A percentile compares a stretch with the other conserved stretches of the same genome.
phyloP scores from a whole-genome alignment of 2,888 invertebrate species.

The Lycaena phlaeas region DNA sequence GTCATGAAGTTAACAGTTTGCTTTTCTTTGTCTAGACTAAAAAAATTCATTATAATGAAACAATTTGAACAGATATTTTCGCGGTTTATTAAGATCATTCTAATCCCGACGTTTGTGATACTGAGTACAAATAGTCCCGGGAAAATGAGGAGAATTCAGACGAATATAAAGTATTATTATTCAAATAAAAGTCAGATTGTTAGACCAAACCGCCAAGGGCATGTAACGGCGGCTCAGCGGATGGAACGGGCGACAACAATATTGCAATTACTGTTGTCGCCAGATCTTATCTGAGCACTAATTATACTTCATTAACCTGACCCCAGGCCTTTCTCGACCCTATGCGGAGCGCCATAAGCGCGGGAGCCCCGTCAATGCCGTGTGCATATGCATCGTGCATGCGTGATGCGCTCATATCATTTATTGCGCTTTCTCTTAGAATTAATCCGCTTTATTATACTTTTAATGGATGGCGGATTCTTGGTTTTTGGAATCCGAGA shows the following conservation, averaged over 20 bases:
- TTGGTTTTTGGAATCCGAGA: constrained; percentile 7
- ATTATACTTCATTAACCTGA: constrained; percentile 11
- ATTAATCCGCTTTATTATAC: constrained; percentile 8
- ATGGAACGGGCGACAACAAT: constrained; percentile 23
- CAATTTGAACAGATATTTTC: too few relatives aligned
- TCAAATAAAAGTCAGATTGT: too few relatives aligned
- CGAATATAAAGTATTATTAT: too few relatives aligned
- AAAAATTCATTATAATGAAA: too few relatives aligned
- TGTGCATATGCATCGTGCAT: constrained; percentile 16
- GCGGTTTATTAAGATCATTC: too few relatives aligned
- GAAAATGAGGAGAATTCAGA: too few relatives aligned
- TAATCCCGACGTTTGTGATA: too few relatives aligned
- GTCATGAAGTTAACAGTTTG: too few relatives aligned
- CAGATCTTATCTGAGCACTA: constrained; percentile 20
- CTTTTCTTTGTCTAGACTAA: too few relatives aligned
- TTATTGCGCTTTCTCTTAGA: constrained; percentile 9
- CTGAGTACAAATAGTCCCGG: too few relatives aligned
- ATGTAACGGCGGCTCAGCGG: constrained; percentile 12
- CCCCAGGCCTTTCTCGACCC: background rate
- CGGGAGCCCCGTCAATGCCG: constrained; percentile 14
- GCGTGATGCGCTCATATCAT: constrained; percentile 6
- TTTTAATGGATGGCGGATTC: constrained; percentile 8
- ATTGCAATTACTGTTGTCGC: constrained; percentile 23
- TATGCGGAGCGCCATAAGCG: background rate
- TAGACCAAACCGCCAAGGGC: background rate